Evolutionary conservation across 2,888 invertebrate species (phyloP), one percentile per base, ranked within the genome.

Genomic region (Xestia sexstrigata): DNA sequence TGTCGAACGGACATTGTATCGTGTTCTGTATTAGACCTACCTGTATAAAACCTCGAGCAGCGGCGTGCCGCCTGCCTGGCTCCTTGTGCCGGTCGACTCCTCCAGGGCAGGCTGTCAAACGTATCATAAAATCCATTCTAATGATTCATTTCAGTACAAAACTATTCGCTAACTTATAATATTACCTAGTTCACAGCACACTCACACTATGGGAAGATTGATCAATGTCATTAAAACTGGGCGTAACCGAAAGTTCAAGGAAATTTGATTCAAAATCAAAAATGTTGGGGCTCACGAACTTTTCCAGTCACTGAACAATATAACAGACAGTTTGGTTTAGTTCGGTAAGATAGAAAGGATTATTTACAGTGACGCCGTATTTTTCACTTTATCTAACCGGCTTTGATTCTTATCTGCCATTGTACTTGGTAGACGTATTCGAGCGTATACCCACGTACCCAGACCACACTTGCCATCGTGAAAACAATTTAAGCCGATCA

Each of bases 101-200:
- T 68, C 85, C 78, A 79, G 79, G 63, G 85, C 88, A 83, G 76
- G 92, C 93, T 93, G 93, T 89, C 92, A 91, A 93, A 91, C 81
- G 86, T 84, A 92, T 87, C 88, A 92, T 85, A 92, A 91, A 89
- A 85, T 84, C 88, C 85, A 90, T 92, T 93, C 90, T 93, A 91
- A 90, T 90, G 63, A 88, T 89, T 89, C 81, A 75, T 85, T 81
- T 78, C 35, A 73, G 26, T 60, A 70, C n/a, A 72, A 60, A 67
- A n/a, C 42, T 60, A 20, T 63, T 60, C 42, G 70, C 74, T 60
- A 84, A 78, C 70, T 65, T 47, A 69, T 42, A 42, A 42, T 42
- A 42, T 58, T 8, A 35, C 47, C 11, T 52, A 77, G 26, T 39
- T 55, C 39, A 35, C 39, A 26, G 60, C 30, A 49, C 83, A 39